Base-by-base conservation (phyloP, 1,140 invertebrate genomes). In the Muscidifurax raptorellus region DNA sequence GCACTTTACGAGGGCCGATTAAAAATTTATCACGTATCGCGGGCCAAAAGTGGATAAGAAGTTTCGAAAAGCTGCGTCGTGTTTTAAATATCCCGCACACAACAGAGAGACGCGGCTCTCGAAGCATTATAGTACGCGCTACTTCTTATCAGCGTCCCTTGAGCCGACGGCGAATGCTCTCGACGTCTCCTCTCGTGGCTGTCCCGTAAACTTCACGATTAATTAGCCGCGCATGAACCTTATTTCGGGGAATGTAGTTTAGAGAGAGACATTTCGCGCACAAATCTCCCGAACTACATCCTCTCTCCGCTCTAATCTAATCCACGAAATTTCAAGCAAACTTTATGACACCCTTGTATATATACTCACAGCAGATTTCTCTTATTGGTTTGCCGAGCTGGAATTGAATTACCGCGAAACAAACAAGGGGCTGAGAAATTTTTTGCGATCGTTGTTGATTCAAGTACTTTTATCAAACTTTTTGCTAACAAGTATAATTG, bases 201-300 rank as follows among this genome's bases (percentile, higher is more conserved):
- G 40, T 25, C 72, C 10, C 72, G 72, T 75, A 75, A 75, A 75
- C 72, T 40, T 75, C 72, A 13, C 32, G 22, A 44, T 75, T 75
- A 75, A 75, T 75, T 47, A 75, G n/a, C 72, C 18, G 36, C n/a
- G 15, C n/a, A 25, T 47, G 25, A 47, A 40, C 15, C 22, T 5
- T n/a, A 47, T 44, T 75, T 44, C 72, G 15, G 22, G 40, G 30
- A 25, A 75, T 25, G 18, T 36, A 72, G 28, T 32, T 72, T 72
- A 72, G 13, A 72, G 30, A 32, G 44, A 47, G 30, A 36, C 5
- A 72, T 72, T 72, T 28, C 30, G 30, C 15, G 12, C 3, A 72
- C 27, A 75, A 75, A 75, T 75, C 72, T 75, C 72, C 27, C 9
- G n/a, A 75, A 75, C 18, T 3, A 59, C 36, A n/a, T 27, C 72